Conservation (phyloP, 2,113 vertebrate species). For the Corvus hawaiiensis region DNA sequence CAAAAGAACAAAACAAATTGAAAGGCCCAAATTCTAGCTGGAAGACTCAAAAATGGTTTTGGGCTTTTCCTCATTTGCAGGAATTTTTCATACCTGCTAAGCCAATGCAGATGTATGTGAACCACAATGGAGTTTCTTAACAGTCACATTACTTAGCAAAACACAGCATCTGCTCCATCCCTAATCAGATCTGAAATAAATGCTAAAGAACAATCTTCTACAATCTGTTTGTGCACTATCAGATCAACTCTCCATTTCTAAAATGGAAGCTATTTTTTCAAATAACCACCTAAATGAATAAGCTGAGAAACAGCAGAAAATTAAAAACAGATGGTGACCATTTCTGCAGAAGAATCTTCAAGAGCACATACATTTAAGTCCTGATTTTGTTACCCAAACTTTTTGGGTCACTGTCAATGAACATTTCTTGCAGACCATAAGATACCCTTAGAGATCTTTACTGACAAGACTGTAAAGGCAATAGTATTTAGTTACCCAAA, state of each 20-base stretch:
- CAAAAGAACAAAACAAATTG: background rate
- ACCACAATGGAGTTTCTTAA: background rate
- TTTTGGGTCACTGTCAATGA: background rate
- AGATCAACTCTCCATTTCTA: background rate
- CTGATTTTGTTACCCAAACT: background rate
- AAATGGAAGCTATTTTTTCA: background rate
- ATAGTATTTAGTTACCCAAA: background rate
- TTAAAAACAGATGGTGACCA: background rate
- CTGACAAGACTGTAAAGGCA: background rate
- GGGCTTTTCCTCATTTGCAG: background rate
- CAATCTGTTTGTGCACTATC: background rate
- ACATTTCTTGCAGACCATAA: background rate
- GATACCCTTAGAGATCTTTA: background rate
- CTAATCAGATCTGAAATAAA: background rate
- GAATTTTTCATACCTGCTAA: background rate
- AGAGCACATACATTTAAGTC: background rate
- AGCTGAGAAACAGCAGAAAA: background rate
- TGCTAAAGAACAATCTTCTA: background rate
- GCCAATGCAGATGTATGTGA: background rate
- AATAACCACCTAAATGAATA: background rate
- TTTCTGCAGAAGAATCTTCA: background rate
- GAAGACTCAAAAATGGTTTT: background rate
- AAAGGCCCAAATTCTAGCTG: background rate
- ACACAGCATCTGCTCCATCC: background rate
- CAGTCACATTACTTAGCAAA: background rate